Percentiles rank a stretch among this genome's conserved stretches.
These are phyloP conservation scores for Maniola jurtina DNA, from an alignment of 1,140 invertebrate species.

Conservation along the genomic window DNA sequence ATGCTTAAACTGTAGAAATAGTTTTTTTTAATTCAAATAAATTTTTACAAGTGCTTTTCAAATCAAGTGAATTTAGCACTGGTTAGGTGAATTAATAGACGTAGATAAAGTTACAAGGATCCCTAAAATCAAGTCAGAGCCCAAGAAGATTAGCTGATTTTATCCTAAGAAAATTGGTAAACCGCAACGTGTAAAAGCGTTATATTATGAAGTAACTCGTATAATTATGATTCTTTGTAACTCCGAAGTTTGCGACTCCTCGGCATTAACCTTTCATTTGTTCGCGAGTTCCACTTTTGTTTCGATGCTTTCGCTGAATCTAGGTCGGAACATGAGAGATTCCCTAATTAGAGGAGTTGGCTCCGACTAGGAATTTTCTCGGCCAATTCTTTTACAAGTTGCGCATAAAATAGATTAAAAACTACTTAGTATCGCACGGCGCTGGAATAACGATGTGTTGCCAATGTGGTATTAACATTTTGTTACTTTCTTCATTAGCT, in stretches of 20 bases:
- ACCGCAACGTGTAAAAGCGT: neutral
- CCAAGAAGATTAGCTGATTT: neutral
- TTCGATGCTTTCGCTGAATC: constrained; percentile 9
- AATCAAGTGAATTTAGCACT: too few species aligned
- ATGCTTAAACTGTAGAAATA: too few species aligned
- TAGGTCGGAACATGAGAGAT: constrained; percentile 13
- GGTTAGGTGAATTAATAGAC: too few species aligned
- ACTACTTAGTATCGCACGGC: constrained; percentile 9
- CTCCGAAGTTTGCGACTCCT: neutral
- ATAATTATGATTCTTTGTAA: constrained; percentile 15
- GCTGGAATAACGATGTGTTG: constrained; percentile 5
- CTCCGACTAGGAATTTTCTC: constrained; percentile 13
- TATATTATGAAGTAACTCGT: neutral
- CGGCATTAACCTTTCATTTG: neutral
- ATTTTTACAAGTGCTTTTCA: too few species aligned
- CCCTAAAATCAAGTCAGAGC: too few species aligned
- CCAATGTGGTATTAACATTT: neutral
- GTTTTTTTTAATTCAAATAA: too few species aligned
- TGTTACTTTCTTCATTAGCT: neutral
- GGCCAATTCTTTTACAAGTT: constrained; percentile 14
- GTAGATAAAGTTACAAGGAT: too few species aligned
- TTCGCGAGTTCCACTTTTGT: constrained; percentile 3
- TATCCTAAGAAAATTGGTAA: neutral
- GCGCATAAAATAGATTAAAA: constrained; percentile 20
- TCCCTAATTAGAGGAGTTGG: constrained; percentile 24